A percentile compares a stretch with the other conserved stretches of the same genome.
Conservation (phyloP, 2,888 invertebrate genomes). For the Dusona sp. region DNA sequence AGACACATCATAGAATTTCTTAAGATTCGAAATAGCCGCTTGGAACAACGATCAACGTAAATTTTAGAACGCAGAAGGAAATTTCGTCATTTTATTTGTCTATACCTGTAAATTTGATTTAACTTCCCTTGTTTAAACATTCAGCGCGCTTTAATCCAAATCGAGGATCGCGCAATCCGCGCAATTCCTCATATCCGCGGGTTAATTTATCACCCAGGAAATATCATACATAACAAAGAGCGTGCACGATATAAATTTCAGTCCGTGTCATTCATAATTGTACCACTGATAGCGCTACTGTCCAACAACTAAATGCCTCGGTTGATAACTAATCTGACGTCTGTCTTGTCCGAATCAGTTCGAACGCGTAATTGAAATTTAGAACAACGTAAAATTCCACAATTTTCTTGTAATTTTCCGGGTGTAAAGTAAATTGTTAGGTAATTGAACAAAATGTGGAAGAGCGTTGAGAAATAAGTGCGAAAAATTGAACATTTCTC, state of each 20-base stretch:
- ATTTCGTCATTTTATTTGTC: neutral
- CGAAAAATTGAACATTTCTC: neutral
- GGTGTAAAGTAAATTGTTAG: neutral
- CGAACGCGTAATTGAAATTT: neutral
- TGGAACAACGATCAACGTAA: neutral
- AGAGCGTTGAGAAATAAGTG: neutral
- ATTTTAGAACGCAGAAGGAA: neutral
- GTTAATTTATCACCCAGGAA: neutral
- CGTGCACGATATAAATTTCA: neutral
- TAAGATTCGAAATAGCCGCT: neutral
- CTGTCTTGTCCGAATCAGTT: neutral
- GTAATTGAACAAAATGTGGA: neutral
- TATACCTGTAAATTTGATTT: neutral
- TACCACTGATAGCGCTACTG: neutral
- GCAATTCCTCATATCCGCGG: neutral
- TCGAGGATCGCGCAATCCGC: neutral
- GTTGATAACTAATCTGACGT: neutral
- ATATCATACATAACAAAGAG: neutral
- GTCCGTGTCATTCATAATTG: neutral
- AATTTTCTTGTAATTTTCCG: neutral
- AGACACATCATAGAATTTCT: neutral
- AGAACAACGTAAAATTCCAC: neutral
- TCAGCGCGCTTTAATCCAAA: neutral
- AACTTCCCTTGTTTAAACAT: neutral
- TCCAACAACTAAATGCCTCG: neutral